Percentiles rank a stretch among this genome's conserved stretches.
These are phyloP conservation scores for Coranthus polyacanthus DNA, from an alignment of 2,797 vertebrate genomes.

Conservation along the genomic window DNA sequence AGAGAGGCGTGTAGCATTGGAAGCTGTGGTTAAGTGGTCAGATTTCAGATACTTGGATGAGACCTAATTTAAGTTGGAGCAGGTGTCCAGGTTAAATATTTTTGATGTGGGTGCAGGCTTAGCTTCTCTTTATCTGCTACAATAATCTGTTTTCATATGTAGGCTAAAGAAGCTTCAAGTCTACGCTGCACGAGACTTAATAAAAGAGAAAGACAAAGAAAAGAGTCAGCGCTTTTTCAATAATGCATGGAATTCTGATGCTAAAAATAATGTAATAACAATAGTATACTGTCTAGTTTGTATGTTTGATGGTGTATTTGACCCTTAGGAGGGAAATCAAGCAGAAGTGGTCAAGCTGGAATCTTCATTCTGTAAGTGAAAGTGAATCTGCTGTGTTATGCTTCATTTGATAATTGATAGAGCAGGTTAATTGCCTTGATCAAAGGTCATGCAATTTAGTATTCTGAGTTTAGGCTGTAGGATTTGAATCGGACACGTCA, in stretches of 20 bases:
- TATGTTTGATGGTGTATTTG: conserved; percentile 16
- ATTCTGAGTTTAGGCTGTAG: conserved; percentile 70
- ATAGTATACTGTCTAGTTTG: neutral
- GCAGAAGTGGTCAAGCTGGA: conserved; percentile 49
- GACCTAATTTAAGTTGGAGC: conserved; percentile 58
- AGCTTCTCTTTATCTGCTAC: conserved; percentile 17
- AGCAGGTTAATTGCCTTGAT: conserved; percentile 80
- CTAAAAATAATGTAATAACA: conserved; percentile 19
- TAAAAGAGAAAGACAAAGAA: neutral
- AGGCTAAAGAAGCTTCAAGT: neutral
- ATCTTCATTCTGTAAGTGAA: conserved; percentile 58
- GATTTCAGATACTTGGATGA: conserved; percentile 59
- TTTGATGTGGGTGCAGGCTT: conserved; percentile 1
- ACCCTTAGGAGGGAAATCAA: conserved; percentile 45
- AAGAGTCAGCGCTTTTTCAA: neutral
- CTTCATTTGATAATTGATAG: conserved; percentile 81
- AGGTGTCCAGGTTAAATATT: conserved; percentile 54
- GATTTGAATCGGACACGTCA: conserved; percentile 66
- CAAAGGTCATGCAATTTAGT: conserved; percentile 77
- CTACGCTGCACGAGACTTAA: neutral
- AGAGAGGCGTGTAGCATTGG: conserved; percentile 56
- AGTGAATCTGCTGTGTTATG: conserved; percentile 54
- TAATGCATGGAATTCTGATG: neutral
- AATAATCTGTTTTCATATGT: conserved; percentile 12
- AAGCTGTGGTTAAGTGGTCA: conserved; percentile 48